Percentiles rank a stretch among this genome's conserved stretches.
These are phyloP conservation scores for Ornithorhynchus anatinus DNA, from an alignment of 2,113 vertebrate genomes.

Conservation along the genomic window DNA sequence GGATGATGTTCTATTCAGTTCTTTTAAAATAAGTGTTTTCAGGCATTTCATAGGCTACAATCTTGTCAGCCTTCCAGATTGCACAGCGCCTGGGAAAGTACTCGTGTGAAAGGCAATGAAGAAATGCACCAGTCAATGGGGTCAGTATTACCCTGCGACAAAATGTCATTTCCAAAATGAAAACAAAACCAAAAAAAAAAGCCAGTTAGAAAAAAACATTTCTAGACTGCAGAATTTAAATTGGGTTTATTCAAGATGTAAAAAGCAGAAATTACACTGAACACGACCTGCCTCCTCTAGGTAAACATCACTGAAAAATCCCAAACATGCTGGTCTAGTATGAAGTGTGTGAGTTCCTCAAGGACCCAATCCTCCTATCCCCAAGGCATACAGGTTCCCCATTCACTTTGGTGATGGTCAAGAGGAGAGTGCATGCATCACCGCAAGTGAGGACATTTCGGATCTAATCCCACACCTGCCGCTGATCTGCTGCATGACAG, in stretches of 20 bases:
- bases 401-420: too few species aligned
- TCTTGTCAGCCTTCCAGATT: conserved; percentile 61
- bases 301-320: conserved; percentile 15
- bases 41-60: conserved; percentile 54
- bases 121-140: conserved; percentile 53
- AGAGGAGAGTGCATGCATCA: too few species aligned
- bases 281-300: background rate
- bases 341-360: too few species aligned
- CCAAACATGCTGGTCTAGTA: too few species aligned
- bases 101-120: conserved; percentile 55
- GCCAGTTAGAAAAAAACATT: conserved; percentile 13
- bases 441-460: too few species aligned
- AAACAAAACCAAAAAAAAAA: conserved; percentile 42
- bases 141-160: conserved; percentile 47
- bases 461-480: too few species aligned
- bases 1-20: conserved; percentile 63
- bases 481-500: too few species aligned
- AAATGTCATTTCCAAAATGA: conserved; percentile 49
- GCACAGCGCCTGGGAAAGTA: conserved; percentile 61
- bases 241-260: background rate
- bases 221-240: conserved; percentile 41
- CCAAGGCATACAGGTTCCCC: too few species aligned
- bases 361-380: too few species aligned
- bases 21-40: conserved; percentile 45
- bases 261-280: conserved; percentile 13